These are phyloP conservation scores for Drosophila fulvimacula DNA, from an alignment of 2,888 invertebrate species.

Conservation along the genomic window DNA sequence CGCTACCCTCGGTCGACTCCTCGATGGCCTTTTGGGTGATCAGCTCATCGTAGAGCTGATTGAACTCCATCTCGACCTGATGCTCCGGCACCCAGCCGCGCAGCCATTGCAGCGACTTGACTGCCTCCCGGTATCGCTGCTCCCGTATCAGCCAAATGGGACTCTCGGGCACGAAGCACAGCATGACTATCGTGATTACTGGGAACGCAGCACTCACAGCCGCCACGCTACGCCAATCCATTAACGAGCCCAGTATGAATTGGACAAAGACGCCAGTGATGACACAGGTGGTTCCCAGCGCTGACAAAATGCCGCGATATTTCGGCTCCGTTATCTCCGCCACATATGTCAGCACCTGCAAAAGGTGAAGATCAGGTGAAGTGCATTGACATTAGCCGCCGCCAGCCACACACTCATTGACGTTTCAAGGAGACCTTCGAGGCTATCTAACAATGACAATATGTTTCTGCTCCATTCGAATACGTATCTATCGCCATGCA, in stretches of 20 bases:
- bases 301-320: slow-evolving; percentile 88
- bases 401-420: slow-evolving; percentile 3
- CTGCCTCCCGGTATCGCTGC: slow-evolving; percentile 88
- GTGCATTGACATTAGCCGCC: slow-evolving; percentile 10
- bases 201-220: slow-evolving; percentile 89
- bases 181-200: slow-evolving; percentile 87
- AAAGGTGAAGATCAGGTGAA: slow-evolving; percentile 22
- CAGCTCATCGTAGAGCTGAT: slow-evolving; percentile 82
- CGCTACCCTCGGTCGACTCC: slow-evolving; percentile 62
- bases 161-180: slow-evolving; percentile 92
- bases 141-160: slow-evolving; percentile 92
- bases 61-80: slow-evolving; percentile 86
- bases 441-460: slow-evolving; percentile 20
- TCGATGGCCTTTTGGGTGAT: slow-evolving; percentile 80
- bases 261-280: slow-evolving; percentile 91
- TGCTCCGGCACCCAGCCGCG: slow-evolving; percentile 90
- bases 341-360: slow-evolving; percentile 91
- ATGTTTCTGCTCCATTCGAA: not conserved
- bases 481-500: not conserved
- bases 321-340: slow-evolving; percentile 93
- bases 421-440: slow-evolving; percentile 26
- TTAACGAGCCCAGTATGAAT: slow-evolving; percentile 89
- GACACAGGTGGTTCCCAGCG: slow-evolving; percentile 91
- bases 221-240: slow-evolving; percentile 90
- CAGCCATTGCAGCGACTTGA: slow-evolving; percentile 90